Evolutionary conservation across 2,797 vertebrate genomes (phyloP), one percentile per base, ranked within the genome.

Genomic region (Erethizon dorsatum): DNA sequence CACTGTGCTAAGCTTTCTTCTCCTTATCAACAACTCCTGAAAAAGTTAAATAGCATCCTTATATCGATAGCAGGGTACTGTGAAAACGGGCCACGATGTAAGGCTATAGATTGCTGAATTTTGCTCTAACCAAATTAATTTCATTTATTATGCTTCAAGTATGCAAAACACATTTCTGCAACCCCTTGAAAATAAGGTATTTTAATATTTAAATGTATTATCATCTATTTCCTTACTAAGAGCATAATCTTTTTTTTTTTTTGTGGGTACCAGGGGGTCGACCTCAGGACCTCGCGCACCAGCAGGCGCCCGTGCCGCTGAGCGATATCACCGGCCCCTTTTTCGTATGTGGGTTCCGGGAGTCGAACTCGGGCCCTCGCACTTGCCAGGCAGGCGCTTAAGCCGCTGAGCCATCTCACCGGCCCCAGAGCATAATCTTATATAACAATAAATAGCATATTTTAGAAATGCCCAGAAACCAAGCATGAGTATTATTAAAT

Each of bases 391-490:
- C 37, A 41, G 37, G 37, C 37, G 37, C 37, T 41, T 41, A 41
- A 41, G 37, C 37, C 37, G 2, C 37, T 41, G 37, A 41, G 37
- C 37, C 37, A 41, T 41, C 37, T 41, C 37, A 41, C 37, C 37
- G 37, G 37, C 37, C 37, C 37, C 37, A 77, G 6, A 83, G 22
- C 45, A 95, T 31, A 89, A 86, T 83, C 63, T 28, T 88, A 0
- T 85, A 26, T 77, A 96, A 90, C 28, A 77, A 67, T 59, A 93
- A 69, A 65, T 61, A 13, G 87, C 37, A 18, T 37, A 89, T 75
- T 95, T 95, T 71, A 94, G 17, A 97, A 97, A 91, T 79, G 57
- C 8, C 18, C 71, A 91, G 54, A 95, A 94, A 91, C 15, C 24
- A 65, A 73, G 14, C 3, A 45, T 59, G 18, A 90, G 2, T 93